A percentile compares a stretch with the other conserved stretches of the same genome.
These are phyloP conservation scores for Atta colombica DNA, from an alignment of 1,140 invertebrate species.

Conservation along the genomic window DNA sequence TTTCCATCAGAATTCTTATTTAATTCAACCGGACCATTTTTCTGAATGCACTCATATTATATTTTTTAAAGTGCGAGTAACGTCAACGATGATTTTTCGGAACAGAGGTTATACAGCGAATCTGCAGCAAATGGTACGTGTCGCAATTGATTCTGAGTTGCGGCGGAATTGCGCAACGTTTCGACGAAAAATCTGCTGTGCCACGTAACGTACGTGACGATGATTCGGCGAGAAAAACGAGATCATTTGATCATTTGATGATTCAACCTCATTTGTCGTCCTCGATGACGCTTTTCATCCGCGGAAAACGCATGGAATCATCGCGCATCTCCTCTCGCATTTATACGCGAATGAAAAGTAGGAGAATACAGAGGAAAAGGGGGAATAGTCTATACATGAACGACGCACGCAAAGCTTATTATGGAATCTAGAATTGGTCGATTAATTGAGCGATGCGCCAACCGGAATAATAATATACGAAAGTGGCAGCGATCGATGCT, in stretches of 20 bases:
- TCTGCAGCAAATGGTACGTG: not conserved
- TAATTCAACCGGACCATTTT: no score
- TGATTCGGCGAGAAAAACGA: slow-evolving; percentile 12
- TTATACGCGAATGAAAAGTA: not conserved
- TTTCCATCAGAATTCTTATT: no score
- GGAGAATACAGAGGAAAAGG: no score
- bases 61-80: no score
- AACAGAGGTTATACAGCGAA: not conserved
- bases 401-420: not conserved
- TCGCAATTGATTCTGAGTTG: no score
- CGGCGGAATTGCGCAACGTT: no score
- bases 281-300: not conserved
- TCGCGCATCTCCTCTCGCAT: not conserved
- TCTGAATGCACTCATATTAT: no score
- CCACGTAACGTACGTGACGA: not conserved
- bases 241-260: not conserved
- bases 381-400: not conserved
- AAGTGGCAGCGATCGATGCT: not conserved
- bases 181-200: no score
- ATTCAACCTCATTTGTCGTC: not conserved
- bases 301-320: not conserved
- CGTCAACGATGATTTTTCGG: not conserved
- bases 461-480: not conserved
- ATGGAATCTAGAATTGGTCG: not conserved
- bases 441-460: not conserved